Evolutionary conservation across 2,888 invertebrate genomes (phyloP), one percentile per base, ranked within the genome.

Genomic region (Microplitis deprimator): DNA sequence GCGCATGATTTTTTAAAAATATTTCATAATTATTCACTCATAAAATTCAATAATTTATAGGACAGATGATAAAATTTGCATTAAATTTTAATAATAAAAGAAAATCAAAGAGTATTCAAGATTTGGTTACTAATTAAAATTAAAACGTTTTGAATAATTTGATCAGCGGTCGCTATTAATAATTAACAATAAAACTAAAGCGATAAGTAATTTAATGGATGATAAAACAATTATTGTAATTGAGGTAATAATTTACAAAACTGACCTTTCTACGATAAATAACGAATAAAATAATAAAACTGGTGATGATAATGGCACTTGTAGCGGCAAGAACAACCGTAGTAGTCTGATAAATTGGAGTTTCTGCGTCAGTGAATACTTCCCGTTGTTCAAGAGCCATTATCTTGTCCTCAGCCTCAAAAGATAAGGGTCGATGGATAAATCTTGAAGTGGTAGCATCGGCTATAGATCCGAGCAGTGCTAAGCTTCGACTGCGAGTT

Each of bases 281-380:
- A 92, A 95, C 93, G 2, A 96, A 92, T 13, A 95, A 91, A 4
- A 96, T 93, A 40, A 95, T 93, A 20, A 96, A 91, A 20, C 95
- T 93, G 86, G 95, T 95, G 87, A 96, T 95, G 76, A 96, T 92
- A 85, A 96, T 95, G 0, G 95, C 95, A 5, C 95, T 95, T 6
- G 94, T 94, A 0, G 95, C 95, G 38, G 94, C 95, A 73, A 95
- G 91, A 16, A 95, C 94, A 83, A 96, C 93, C 20, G 95, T 91
- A 64, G 95, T 95, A 10, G 95, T 93, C 87, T 95, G 95, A 85
- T 95, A 75, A 76, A 87, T 80, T 0, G 94, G 93, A 6, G 93
- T 93, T 39, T 94, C 91, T 40, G 93, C 91, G 84, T 94, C 93
- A 50, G 93, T 93, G 60, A 94, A 92, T 77, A 94, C 93, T 85